These are phyloP conservation scores for Nymphalis polychloros DNA, from an alignment of 2,888 invertebrate genomes.

Conservation along the genomic window DNA sequence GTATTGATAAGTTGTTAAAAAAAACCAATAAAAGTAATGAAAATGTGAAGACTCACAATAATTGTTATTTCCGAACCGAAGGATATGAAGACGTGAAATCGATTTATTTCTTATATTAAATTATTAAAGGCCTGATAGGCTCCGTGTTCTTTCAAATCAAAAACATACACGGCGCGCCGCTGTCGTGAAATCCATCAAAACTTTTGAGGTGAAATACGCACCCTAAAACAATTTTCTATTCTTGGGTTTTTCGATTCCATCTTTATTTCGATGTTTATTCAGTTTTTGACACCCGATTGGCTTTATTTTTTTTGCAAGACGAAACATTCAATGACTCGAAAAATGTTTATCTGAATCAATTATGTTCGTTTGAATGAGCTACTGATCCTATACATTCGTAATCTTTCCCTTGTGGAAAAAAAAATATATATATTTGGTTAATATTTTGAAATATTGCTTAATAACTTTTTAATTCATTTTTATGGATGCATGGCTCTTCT, in stretches of 20 bases:
- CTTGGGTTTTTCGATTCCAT: slow-evolving; percentile 21
- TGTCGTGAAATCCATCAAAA: slow-evolving; percentile 26
- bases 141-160: slow-evolving; percentile 5
- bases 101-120: slow-evolving; percentile 16
- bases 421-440: too few relatives aligned
- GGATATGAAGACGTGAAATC: background rate
- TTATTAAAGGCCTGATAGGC: slow-evolving; percentile 6
- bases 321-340: slow-evolving; percentile 13
- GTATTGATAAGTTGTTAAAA: background rate
- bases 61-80: background rate
- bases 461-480: too few relatives aligned
- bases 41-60: background rate
- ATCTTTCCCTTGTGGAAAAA: background rate
- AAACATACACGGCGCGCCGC: slow-evolving; percentile 17
- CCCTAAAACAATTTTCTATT: slow-evolving; percentile 21
- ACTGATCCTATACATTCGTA: background rate
- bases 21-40: background rate
- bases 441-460: too few relatives aligned
- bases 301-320: slow-evolving; percentile 3
- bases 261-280: slow-evolving; percentile 15
- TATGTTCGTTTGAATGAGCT: background rate
- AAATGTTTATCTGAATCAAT: slow-evolving; percentile 1
- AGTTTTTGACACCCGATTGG: background rate
- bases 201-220: slow-evolving; percentile 18
- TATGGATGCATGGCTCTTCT: too few relatives aligned